Conservation (phyloP, 1,140 invertebrate genomes). For the Aporrectodea caliginosa region DNA sequence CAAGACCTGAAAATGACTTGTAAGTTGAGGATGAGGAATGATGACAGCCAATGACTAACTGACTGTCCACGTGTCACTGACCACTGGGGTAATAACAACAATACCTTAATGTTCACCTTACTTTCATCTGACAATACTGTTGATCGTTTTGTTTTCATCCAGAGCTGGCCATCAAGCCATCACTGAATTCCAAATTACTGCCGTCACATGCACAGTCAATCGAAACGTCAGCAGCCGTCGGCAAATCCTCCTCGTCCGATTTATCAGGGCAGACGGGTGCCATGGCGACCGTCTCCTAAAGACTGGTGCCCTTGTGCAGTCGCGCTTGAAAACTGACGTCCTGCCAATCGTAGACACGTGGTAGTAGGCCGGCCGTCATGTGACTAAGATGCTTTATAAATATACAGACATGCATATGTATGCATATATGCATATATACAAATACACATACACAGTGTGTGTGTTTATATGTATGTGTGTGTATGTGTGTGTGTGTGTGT, state of each 20-base stretch:
- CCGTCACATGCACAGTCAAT: neutral
- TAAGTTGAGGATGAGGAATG: no score
- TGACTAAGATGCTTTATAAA: neutral
- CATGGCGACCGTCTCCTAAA: slow-evolving; percentile 84
- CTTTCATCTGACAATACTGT: no score
- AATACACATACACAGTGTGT: neutral
- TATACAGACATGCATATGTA: neutral
- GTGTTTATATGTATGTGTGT: neutral
- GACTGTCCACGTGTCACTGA: no score
- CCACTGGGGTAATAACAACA: no score
- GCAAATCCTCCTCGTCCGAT: slow-evolving; percentile 4
- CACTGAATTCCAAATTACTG: neutral
- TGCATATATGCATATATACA: neutral
- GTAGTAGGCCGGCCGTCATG: neutral
- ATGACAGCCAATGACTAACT: no score
- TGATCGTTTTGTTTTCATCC: no score
- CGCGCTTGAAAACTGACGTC: no score
- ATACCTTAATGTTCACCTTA: no score
- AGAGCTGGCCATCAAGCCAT: neutral
- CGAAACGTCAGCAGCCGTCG: neutral
- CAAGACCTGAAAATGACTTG: no score
- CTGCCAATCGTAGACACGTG: no score
- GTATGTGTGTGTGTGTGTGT: neutral
- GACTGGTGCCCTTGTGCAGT: no score
- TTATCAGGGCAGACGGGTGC: slow-evolving; percentile 66